These are phyloP conservation scores for Zaprionus tsacasi DNA, from an alignment of 1,140 invertebrate genomes.

Conservation along the genomic window DNA sequence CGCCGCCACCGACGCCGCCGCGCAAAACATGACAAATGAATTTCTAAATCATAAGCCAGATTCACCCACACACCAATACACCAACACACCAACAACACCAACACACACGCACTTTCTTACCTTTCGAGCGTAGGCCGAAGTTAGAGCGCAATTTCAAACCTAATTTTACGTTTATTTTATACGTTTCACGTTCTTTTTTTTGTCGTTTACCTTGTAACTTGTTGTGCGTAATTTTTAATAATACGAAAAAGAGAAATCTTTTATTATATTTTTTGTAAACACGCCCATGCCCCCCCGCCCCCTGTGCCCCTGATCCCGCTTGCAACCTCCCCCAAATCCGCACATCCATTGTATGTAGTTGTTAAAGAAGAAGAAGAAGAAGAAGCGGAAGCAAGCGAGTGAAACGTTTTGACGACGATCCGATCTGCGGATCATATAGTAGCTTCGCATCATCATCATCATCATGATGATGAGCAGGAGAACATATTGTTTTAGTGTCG, in stretches of 20 bases:
- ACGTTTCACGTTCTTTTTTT: slow-evolving; percentile 3
- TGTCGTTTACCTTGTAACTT: slow-evolving; percentile 27
- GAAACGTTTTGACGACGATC: too few relatives aligned
- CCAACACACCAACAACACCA: not conserved
- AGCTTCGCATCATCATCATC: not conserved
- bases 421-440: too few relatives aligned
- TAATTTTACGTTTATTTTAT: slow-evolving; percentile 6
- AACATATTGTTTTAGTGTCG: slow-evolving; percentile 54
- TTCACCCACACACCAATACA: slow-evolving; percentile 13
- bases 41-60: slow-evolving; percentile 65
- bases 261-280: slow-evolving; percentile 28
- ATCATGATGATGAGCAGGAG: slow-evolving; percentile 4
- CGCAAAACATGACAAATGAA: slow-evolving; percentile 84
- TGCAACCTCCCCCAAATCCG: not conserved
- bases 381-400: not conserved
- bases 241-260: not conserved
- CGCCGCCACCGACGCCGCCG: slow-evolving; percentile 80
- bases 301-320: not conserved
- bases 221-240: slow-evolving; percentile 43
- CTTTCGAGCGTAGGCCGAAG: slow-evolving; percentile 13
- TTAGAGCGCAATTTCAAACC: slow-evolving; percentile 28
- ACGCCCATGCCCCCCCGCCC: not conserved
- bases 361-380: not conserved
- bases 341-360: not conserved
- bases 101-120: slow-evolving; percentile 31